A percentile compares a stretch with the other conserved stretches of the same genome.
These are phyloP conservation scores for Orthonychiurus folsomi DNA, from an alignment of 2,888 invertebrate species.

Conservation along the genomic window DNA sequence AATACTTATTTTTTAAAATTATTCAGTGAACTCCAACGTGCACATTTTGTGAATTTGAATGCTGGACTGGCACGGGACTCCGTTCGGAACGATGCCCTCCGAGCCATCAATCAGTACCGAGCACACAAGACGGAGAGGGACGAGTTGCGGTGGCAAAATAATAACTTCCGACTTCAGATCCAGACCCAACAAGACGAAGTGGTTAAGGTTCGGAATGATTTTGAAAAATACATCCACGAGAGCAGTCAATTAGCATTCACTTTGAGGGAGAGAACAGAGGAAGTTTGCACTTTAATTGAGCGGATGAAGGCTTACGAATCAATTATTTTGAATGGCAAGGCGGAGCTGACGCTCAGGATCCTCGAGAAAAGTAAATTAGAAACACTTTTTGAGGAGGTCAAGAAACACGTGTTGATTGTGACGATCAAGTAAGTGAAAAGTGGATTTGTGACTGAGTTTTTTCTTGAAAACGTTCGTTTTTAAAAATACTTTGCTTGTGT, in stretches of 20 bases:
- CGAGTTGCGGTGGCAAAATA: constrained; percentile 27
- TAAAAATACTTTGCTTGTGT: too few species aligned
- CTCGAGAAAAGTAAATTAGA: constrained; percentile 30
- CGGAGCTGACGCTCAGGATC: constrained; percentile 29
- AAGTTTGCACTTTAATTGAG: constrained; percentile 34
- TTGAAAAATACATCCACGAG: constrained; percentile 22
- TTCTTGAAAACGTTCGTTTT: constrained; percentile 4
- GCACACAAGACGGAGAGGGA: constrained; percentile 24
- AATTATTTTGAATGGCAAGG: constrained; percentile 28
- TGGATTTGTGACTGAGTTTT: too few species aligned
- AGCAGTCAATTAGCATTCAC: constrained; percentile 25
- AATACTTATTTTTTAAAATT: not conserved
- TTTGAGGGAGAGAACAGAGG: constrained; percentile 30
- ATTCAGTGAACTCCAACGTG: constrained; percentile 20
- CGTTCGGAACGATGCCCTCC: constrained; percentile 28
- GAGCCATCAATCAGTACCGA: constrained; percentile 28
- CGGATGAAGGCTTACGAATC: constrained; percentile 30
- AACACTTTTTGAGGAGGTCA: constrained; percentile 26
- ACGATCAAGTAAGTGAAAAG: constrained; percentile 26
- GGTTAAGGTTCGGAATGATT: constrained; percentile 19
- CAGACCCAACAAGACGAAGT: constrained; percentile 25
- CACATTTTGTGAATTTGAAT: constrained; percentile 32
- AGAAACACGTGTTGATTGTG: constrained; percentile 32
- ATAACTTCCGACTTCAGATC: constrained; percentile 27
- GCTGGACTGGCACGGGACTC: constrained; percentile 32